Conservation (phyloP, 2,113 vertebrate species). For the Spizaetus ornatus region DNA sequence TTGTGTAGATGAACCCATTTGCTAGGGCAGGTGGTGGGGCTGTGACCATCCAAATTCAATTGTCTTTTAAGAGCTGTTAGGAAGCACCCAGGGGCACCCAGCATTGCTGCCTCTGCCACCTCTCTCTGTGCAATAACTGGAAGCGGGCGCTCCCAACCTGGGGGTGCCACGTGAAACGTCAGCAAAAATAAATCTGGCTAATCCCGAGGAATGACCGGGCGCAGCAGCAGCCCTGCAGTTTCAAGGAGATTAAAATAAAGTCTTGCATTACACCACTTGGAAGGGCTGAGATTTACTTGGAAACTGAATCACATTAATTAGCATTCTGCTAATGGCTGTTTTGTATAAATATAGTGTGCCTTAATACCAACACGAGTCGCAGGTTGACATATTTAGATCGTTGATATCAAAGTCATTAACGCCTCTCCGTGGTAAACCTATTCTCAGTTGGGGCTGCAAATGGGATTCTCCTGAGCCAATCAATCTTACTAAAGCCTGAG, state of each 20-base stretch:
- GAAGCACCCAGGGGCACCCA: background rate
- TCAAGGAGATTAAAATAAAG: slow-evolving; percentile 67
- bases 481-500: slow-evolving; percentile 73
- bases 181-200: slow-evolving; percentile 70
- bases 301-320: slow-evolving; percentile 75
- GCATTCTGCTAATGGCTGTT: slow-evolving; percentile 75
- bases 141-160: background rate
- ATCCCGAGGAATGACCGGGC: slow-evolving; percentile 64
- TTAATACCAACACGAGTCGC: slow-evolving; percentile 50
- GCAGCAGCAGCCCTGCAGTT: slow-evolving; percentile 73
- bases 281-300: slow-evolving; percentile 66
- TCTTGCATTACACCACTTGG: slow-evolving; percentile 66
- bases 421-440: slow-evolving; percentile 59
- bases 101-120: background rate
- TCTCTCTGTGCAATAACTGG: background rate
- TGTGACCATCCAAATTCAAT: background rate
- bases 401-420: slow-evolving; percentile 75
- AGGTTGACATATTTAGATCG: slow-evolving; percentile 73
- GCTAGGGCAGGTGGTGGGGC: rapidly evolving
- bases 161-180: slow-evolving; percentile 47
- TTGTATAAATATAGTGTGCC: slow-evolving; percentile 71
- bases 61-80: background rate
- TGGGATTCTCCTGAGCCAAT: slow-evolving; percentile 68
- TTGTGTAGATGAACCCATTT: rapidly evolving
- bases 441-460: slow-evolving; percentile 54